Evolutionary conservation across 37 sponge, comb jelly and placozoan genomes (phyloP), one percentile per base, ranked within the genome.

Genomic region (Theonella swinhoei): DNA sequence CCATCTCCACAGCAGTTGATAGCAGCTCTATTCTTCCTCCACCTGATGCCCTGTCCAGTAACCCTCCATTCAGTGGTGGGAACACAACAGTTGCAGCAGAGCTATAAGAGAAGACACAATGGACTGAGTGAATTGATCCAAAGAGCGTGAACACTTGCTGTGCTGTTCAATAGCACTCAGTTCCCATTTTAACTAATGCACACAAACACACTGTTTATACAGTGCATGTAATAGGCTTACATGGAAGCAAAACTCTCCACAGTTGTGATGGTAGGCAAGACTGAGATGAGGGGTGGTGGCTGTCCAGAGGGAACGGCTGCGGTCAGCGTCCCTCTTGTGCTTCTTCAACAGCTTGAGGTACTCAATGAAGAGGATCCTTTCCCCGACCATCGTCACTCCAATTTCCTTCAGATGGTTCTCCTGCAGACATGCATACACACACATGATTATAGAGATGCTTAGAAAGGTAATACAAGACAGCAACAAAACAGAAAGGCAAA

Each of bases 11-110:
- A 88, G 72, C 89, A 82, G 84, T 95, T 79, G 60, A 95, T 70
- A n/a, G 89, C 37, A 47, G 92, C 84, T 24, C 87, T 71, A 77
- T 91, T 88, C 82, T 78, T 88, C 70, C 92, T 88, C 87, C 87
- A 91, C 54, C 95, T 82, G 26, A 95, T 85, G 22, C 95, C 95
- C 80, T 95, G 95, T 72, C 88, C 89, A 19, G 95, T 95, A 20
- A 95, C 75, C 71, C 95, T 78, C 95, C 95, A 95, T 68, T 88
- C 92, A 35, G 80, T 83, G 24, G 79, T 75, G 35, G 87, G 62
- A 3, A 95, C 81, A 62, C 95, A 95, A 58, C 95, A 95, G 37
- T 85, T 79, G 42, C 95, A 95, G 36, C 77, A 78, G 3, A 85
- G 31, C 88, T 92, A 61, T 47, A 72, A 61, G 71, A n/a, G n/a